Evolutionary conservation across 35 echinoderm and acorn worm species (phyloP).

Genomic region (Hemicentrotus pulcherrimus): DNA sequence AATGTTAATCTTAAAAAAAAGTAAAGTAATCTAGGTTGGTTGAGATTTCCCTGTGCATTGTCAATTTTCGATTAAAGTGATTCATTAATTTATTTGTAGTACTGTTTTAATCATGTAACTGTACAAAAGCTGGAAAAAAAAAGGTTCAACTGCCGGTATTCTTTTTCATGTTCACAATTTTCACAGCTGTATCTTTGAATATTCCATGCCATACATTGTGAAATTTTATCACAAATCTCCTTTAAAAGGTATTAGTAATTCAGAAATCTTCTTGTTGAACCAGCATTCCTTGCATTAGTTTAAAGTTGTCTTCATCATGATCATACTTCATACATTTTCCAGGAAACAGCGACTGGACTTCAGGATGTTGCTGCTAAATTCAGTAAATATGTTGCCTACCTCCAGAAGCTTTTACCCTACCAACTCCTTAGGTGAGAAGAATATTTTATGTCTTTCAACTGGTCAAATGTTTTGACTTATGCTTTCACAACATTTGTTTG

Average conservation of each 20-base stretch:
- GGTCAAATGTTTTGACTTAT: no score
- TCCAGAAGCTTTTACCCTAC: constrained; percentile 91
- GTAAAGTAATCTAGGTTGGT: neutral
- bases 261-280: no score
- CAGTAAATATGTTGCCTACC: constrained; percentile 93
- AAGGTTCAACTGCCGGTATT: neutral
- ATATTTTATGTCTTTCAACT: neutral
- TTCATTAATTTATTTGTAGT: neutral
- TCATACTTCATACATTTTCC: neutral
- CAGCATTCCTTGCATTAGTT: neutral
- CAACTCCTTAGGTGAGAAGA: constrained; percentile 86
- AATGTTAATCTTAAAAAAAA: neutral
- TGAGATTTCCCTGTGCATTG: neutral
- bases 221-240: no score
- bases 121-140: neutral
- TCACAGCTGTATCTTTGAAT: no score
- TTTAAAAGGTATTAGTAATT: no score
- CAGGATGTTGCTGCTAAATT: constrained; percentile 91
- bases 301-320: neutral
- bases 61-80: neutral
- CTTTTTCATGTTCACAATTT: neutral
- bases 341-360: constrained; percentile 97
- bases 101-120: neutral
- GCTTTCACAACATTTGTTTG: no score
- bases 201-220: no score